These are phyloP conservation scores for Penaeus chinensis DNA, from an alignment of 1,140 invertebrate genomes.

Conservation along the genomic window DNA sequence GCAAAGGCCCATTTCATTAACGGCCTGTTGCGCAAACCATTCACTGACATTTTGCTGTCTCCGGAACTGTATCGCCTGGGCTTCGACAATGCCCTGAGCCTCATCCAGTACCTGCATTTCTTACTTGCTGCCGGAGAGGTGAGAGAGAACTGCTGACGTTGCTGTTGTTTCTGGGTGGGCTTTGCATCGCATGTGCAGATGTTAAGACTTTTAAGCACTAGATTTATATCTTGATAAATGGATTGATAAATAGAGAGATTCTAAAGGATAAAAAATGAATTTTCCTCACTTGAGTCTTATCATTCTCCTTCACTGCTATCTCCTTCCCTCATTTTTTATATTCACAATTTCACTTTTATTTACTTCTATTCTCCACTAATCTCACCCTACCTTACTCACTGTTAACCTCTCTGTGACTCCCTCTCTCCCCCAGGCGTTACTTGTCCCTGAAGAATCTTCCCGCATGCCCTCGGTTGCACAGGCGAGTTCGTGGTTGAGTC, in stretches of 20 bases:
- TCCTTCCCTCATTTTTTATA: too few relatives aligned
- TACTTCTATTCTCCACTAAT: too few relatives aligned
- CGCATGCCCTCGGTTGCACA: constrained; percentile 10
- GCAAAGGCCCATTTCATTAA: constrained; percentile 44
- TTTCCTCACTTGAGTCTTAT: too few relatives aligned
- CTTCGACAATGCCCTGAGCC: constrained; percentile 23
- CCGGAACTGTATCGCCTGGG: constrained; percentile 15
- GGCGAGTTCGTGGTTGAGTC: constrained; percentile 28
- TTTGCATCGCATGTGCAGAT: too few relatives aligned
- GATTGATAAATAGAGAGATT: too few relatives aligned
- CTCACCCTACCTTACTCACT: too few relatives aligned
- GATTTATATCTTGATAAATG: too few relatives aligned
- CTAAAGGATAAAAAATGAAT: too few relatives aligned
- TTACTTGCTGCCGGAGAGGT: constrained; percentile 40
- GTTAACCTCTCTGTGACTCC: too few relatives aligned
- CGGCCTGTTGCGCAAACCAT: constrained; percentile 18
- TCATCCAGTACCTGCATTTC: constrained; percentile 47
- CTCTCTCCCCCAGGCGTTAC: background rate
- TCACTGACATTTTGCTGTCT: constrained; percentile 31
- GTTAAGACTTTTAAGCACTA: too few relatives aligned
- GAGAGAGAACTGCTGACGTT: background rate
- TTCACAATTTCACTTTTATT: too few relatives aligned
- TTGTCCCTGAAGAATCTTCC: background rate
- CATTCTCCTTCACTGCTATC: too few relatives aligned
- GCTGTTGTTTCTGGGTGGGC: background rate